Evolutionary conservation across 2,113 vertebrate species (phyloP).

Genomic region (Gallinago undulata): DNA sequence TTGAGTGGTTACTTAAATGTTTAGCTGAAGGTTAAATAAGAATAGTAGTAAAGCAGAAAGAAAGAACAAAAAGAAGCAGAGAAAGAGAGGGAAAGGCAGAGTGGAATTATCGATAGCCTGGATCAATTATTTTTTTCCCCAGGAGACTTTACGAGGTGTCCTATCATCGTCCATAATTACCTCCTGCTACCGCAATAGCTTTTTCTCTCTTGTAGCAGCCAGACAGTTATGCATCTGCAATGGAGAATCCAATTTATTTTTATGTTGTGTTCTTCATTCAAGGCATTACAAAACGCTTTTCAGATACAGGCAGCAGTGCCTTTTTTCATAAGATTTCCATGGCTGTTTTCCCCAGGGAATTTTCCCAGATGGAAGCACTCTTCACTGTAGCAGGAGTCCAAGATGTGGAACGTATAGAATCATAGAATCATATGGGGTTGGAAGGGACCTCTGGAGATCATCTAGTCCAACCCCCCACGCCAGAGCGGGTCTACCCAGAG

Average conservation of each 20-base stretch:
- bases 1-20: background rate
- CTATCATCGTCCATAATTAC: background rate
- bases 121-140: background rate
- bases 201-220: background rate
- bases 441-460: no score
- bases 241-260: background rate
- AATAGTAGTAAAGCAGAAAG: background rate
- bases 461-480: no score
- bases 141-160: background rate
- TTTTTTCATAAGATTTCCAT: background rate
- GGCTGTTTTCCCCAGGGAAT: background rate
- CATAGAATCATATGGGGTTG: background rate
- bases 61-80: background rate
- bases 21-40: constrained; percentile 47
- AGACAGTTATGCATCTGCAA: background rate
- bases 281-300: background rate
- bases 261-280: background rate
- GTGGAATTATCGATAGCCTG: background rate
- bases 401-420: background rate
- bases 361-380: background rate
- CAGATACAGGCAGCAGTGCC: background rate
- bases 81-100: background rate
- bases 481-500: no score
- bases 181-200: background rate
- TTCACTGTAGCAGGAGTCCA: background rate